phyloP scores from a whole-genome alignment of 2,113 vertebrate genomes.

The Anolis carolinensis region DNA sequence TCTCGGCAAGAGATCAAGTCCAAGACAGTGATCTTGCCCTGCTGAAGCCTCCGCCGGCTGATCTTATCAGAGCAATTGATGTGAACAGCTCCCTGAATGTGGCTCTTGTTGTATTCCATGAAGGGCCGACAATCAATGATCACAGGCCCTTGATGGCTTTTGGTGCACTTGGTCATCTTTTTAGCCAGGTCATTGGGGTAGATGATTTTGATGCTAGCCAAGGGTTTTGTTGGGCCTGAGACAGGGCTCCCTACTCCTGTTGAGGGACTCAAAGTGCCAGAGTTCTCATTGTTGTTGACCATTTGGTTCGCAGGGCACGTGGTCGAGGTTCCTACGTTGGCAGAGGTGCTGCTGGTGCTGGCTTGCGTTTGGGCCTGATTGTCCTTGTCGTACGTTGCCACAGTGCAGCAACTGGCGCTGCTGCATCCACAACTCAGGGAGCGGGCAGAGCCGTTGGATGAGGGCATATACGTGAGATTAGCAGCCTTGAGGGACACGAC shows the following conservation, averaged over 20 bases:
- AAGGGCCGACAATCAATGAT: slow-evolving; percentile 98
- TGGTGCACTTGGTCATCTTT: slow-evolving; percentile 91
- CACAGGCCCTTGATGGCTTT: slow-evolving; percentile 90
- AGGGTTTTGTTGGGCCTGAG: slow-evolving; percentile 76
- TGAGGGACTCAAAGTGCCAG: slow-evolving; percentile 82
- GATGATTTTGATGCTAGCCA: slow-evolving; percentile 86
- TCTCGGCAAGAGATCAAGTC: slow-evolving; percentile 96
- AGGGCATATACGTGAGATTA: slow-evolving; percentile 99
- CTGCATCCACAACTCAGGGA: slow-evolving; percentile 99
- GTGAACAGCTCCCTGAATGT: slow-evolving; percentile 96
- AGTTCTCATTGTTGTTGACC: slow-evolving; percentile 86
- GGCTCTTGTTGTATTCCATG: slow-evolving; percentile 98
- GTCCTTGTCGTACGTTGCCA: slow-evolving; percentile 96
- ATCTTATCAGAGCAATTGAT: slow-evolving; percentile 99
- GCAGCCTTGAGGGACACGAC: slow-evolving; percentile 92
- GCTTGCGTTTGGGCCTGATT: slow-evolving; percentile 86
- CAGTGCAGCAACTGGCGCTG: slow-evolving; percentile 98
- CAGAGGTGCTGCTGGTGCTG: slow-evolving; percentile 75
- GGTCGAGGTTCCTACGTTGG: slow-evolving; percentile 77
- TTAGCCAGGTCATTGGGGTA: slow-evolving; percentile 94
- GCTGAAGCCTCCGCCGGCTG: slow-evolving; percentile 94
- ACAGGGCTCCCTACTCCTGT: slow-evolving; percentile 79
- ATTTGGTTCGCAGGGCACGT: slow-evolving; percentile 80
- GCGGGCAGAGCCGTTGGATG: slow-evolving; percentile 98
- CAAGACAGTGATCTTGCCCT: slow-evolving; percentile 97